Conservation (phyloP, 2,888 invertebrate species). For the Tubiluchus corallicola region DNA sequence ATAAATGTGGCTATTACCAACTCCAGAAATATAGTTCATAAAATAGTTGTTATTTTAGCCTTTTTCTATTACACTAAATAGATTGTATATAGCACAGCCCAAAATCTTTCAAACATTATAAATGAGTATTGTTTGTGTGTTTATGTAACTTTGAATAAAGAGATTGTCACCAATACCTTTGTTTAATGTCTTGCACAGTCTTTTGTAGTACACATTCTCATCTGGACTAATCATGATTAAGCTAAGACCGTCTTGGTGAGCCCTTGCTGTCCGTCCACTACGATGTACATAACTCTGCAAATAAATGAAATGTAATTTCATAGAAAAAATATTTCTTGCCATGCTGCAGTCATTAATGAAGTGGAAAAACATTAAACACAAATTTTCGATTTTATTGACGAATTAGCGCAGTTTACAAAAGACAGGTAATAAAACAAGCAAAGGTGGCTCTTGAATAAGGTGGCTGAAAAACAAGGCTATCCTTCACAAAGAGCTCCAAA, state of each 20-base stretch:
- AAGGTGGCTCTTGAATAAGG: constrained; percentile 6
- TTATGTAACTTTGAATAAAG: not conserved
- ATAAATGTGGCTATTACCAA: no score
- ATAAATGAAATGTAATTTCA: constrained; percentile 7
- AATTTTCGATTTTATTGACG: not conserved
- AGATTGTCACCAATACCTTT: not conserved
- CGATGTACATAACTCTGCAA: constrained; percentile 76
- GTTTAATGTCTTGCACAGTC: not conserved
- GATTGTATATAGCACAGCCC: constrained; percentile 51
- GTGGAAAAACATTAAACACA: not conserved
- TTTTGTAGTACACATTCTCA: constrained; percentile 47
- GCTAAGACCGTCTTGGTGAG: constrained; percentile 67
- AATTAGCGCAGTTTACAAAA: constrained; percentile 11
- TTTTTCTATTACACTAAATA: constrained; percentile 2
- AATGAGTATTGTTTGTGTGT: no score
- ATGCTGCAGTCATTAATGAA: no score
- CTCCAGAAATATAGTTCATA: not conserved
- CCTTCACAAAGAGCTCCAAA: constrained; percentile 5
- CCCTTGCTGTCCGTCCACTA: constrained; percentile 87
- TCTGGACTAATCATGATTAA: constrained; percentile 74
- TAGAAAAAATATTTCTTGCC: constrained; percentile 4
- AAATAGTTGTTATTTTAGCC: not conserved
- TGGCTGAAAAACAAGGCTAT: no score
- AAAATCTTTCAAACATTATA: constrained; percentile 66
- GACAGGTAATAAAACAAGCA: constrained; percentile 9